phyloP scores from a whole-genome alignment of 1,140 invertebrate genomes.

The Platyscapa corneri region DNA sequence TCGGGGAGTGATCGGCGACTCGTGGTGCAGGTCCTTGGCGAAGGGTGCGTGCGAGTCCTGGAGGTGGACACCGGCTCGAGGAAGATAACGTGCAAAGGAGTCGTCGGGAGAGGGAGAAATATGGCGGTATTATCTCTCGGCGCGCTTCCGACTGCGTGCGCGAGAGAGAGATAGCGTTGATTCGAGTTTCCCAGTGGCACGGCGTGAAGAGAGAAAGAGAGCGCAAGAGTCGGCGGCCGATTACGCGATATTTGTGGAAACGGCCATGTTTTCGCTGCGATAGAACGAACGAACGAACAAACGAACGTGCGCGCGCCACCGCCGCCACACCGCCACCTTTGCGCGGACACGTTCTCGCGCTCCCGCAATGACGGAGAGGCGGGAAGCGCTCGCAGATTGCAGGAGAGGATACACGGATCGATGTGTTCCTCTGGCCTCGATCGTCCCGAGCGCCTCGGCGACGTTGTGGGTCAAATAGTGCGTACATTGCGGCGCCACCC shows the following conservation, averaged over 20 bases:
- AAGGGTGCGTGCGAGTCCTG: too few relatives aligned
- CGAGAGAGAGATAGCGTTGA: neutral
- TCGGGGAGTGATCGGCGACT: too few relatives aligned
- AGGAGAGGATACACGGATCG: constrained; percentile 21
- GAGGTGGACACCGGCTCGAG: too few relatives aligned
- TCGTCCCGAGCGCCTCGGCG: neutral
- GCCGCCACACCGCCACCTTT: too few relatives aligned
- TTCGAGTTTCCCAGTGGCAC: neutral
- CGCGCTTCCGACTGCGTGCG: neutral
- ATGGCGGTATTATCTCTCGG: neutral
- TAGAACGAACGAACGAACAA: too few relatives aligned
- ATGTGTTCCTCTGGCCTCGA: constrained; percentile 7
- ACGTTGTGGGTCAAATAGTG: neutral
- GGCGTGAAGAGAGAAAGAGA: neutral
- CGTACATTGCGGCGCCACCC: neutral
- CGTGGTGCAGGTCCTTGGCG: too few relatives aligned
- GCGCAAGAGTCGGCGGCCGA: neutral
- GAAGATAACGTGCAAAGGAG: too few relatives aligned
- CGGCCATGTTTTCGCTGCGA: constrained; percentile 39
- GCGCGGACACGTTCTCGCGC: neutral
- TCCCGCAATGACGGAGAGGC: neutral
- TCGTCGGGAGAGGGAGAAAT: neutral
- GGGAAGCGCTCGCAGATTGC: constrained; percentile 34
- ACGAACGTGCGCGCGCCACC: constrained; percentile 12
- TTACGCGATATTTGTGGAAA: constrained; percentile 53